These are phyloP conservation scores for Psammodynastes pulverulentus DNA, from an alignment of 2,113 vertebrate species.

Conservation along the genomic window DNA sequence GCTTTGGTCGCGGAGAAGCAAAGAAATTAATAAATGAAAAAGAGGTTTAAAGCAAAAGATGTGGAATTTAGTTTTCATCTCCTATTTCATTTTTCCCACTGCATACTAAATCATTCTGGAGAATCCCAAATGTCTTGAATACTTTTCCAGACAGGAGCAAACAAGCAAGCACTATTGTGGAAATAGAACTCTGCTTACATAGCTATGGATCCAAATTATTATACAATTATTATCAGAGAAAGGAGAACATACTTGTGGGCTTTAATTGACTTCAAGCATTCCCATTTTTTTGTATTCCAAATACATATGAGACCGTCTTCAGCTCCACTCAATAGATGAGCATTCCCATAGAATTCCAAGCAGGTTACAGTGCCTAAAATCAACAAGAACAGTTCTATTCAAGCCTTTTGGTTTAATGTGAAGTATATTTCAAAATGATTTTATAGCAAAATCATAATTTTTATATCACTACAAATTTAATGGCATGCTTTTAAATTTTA, in stretches of 20 bases:
- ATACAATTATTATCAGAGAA: neutral
- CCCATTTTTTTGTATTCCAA: slow-evolving; percentile 93
- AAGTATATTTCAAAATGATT: neutral
- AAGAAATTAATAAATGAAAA: neutral
- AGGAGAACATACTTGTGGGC: slow-evolving; percentile 82
- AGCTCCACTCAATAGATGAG: slow-evolving; percentile 89
- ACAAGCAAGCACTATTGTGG: neutral
- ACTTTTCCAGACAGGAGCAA: neutral
- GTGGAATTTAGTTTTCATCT: neutral
- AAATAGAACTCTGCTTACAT: accelerated
- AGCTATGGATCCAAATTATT: neutral
- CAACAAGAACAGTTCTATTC: neutral
- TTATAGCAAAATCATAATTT: neutral
- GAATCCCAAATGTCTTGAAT: neutral
- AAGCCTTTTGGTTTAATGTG: neutral
- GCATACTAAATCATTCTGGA: neutral
- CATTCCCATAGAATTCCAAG: slow-evolving; percentile 85
- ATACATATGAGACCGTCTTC: slow-evolving; percentile 93
- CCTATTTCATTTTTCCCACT: too few species aligned
- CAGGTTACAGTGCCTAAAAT: slow-evolving; percentile 86
- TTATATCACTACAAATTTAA: neutral
- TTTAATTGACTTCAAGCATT: slow-evolving; percentile 89
- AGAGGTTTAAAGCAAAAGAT: neutral
- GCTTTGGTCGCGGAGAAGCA: neutral
- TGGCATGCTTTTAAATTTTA: neutral